Evolutionary conservation across 1,140 invertebrate genomes (phyloP).

Genomic region (Drosophila subpulchrella): DNA sequence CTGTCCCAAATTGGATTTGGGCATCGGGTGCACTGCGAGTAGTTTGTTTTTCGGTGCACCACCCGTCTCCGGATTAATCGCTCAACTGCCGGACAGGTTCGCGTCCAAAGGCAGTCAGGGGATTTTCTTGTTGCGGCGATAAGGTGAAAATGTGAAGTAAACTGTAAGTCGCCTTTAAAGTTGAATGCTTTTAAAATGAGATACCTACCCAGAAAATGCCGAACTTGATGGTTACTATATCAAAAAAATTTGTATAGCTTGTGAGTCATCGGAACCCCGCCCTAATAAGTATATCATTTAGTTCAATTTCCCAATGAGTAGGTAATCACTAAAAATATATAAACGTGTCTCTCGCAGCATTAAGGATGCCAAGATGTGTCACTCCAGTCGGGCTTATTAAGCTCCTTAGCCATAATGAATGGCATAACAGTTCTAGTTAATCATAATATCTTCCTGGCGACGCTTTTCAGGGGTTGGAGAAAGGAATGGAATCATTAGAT

Average conservation of each 20-base stretch:
- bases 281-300: no score
- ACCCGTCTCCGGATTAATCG: slow-evolving; percentile 18
- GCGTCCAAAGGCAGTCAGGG: slow-evolving; percentile 21
- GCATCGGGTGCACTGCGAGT: slow-evolving; percentile 22
- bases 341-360: not conserved
- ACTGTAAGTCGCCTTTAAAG: slow-evolving; percentile 9
- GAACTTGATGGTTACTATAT: no score
- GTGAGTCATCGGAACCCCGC: no score
- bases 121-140: slow-evolving; percentile 38
- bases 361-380: slow-evolving; percentile 20
- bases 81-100: slow-evolving; percentile 34
- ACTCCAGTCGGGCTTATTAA: slow-evolving; percentile 26
- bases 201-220: not conserved
- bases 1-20: slow-evolving; percentile 39
- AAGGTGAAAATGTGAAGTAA: slow-evolving; percentile 12
- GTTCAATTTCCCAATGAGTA: not conserved
- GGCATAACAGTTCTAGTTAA: slow-evolving; percentile 48
- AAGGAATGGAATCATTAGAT: slow-evolving; percentile 35
- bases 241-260: no score
- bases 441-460: slow-evolving; percentile 45
- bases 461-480: slow-evolving; percentile 5
- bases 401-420: slow-evolving; percentile 43
- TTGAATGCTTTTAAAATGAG: slow-evolving; percentile 2
- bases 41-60: slow-evolving; percentile 20
- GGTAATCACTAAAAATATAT: not conserved